Base-by-base conservation (phyloP, 2,113 vertebrate genomes). In the Poeciliopsis retropinna region DNA sequence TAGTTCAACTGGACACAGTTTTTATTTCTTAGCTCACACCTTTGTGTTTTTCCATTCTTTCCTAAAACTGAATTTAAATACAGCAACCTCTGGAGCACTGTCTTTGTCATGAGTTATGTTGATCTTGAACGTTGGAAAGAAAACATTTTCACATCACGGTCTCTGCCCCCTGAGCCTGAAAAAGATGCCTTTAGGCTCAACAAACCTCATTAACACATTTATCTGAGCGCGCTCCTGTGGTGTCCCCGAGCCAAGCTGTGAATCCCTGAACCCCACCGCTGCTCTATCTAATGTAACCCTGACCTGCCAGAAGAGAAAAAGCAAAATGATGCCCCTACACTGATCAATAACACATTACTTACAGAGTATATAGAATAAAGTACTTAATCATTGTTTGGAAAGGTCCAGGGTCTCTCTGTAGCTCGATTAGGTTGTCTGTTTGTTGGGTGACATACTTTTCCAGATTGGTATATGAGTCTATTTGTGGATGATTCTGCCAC, bases 261-360 rank as follows among this genome's bases (percentile, higher is more conserved):
- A 71, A 75, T 71, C 30, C 67, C 27, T n/a, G 29, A 12, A 34
- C 15, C 10, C 32, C 0, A 0, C 54, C 15, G 19, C 31, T 51
- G 27, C 32, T 73, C 6, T 74, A 37, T 70, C 57, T 51, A 31
- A 28, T 63, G 12, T 31, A 67, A 71, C 57, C 60, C 34, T 79
- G 54, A 77, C 70, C 39, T 79, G 64, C 14, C 34, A 79, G 28
- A 10, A 57, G 22, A 81, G 70, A 1, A 1, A 67, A 69, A 61
- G 34, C 22, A 65, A 76, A 68, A 0, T 47, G 57, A 44, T 67
- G 19, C 75, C 60, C 30, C 29, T 7, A 14, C 10, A 64, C 27
- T 3, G 34, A 76, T 81, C 72, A 60, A 82, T 77, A 78, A 70
- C 64, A n/a, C 9, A 79, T 75, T 73, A 70, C 41, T 54, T 12